Percentiles rank a stretch among this genome's conserved stretches.
phyloP scores from a whole-genome alignment of 2,113 vertebrate species.

The Camelus bactrianus region DNA sequence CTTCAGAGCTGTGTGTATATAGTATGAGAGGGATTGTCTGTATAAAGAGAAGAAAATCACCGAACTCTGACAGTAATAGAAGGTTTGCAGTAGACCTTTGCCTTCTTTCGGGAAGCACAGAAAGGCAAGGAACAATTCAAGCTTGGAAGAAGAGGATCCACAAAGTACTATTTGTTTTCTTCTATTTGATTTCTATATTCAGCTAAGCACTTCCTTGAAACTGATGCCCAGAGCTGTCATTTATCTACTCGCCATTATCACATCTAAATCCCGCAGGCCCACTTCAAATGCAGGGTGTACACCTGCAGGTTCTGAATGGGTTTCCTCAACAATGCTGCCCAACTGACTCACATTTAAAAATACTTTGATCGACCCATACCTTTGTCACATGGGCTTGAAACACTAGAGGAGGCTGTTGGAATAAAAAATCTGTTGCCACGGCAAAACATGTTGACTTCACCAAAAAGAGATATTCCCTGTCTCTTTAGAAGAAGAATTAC shows the following conservation, averaged over 20 bases:
- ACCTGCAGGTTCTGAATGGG: conserved; percentile 63
- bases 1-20: not conserved
- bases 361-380: conserved; percentile 67
- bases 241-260: conserved; percentile 52
- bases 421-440: not conserved
- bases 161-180: conserved; percentile 66
- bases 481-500: not conserved
- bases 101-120: conserved; percentile 11
- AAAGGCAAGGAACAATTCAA: conserved; percentile 9
- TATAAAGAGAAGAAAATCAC: not conserved
- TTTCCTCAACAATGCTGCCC: conserved; percentile 27
- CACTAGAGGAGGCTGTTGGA: not conserved
- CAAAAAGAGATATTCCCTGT: not conserved
- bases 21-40: not conserved
- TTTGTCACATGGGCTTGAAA: conserved; percentile 34
- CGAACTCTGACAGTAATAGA: not conserved
- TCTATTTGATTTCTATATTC: conserved; percentile 69
- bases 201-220: conserved; percentile 57
- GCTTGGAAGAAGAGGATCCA: conserved; percentile 38
- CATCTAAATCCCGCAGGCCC: conserved; percentile 5
- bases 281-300: conserved; percentile 56
- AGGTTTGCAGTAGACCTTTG: conserved; percentile 50
- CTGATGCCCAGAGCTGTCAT: conserved; percentile 61
- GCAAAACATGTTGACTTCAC: not conserved
- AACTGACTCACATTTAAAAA: conserved; percentile 29